Percentiles rank a stretch among this genome's conserved stretches.
These are phyloP conservation scores for Galeruca laticollis DNA, from an alignment of 2,888 invertebrate species.

Conservation along the genomic window DNA sequence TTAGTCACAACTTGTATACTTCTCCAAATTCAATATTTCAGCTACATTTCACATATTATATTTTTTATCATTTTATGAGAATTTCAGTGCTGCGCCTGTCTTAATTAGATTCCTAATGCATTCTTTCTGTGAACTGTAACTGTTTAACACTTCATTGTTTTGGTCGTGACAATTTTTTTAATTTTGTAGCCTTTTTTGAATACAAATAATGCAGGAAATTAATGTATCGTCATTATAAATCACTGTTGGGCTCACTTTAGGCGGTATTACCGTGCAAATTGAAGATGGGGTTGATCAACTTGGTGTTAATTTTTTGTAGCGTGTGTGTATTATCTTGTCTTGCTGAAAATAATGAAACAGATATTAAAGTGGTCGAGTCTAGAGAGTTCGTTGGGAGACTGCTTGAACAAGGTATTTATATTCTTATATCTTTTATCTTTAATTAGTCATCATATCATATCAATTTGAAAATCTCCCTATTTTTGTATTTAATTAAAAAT, in stretches of 20 bases:
- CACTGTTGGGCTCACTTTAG: neutral
- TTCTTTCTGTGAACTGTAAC: constrained; percentile 28
- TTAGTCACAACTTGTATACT: too few relatives aligned
- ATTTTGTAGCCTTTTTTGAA: constrained; percentile 31
- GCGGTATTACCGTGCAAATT: neutral
- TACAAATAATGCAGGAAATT: constrained; percentile 38
- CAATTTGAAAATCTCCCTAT: too few relatives aligned
- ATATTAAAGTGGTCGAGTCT: constrained; percentile 5
- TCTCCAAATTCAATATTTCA: too few relatives aligned
- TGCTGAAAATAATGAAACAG: constrained; percentile 21
- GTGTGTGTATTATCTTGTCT: constrained; percentile 27
- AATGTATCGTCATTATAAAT: constrained; percentile 13
- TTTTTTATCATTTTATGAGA: too few relatives aligned
- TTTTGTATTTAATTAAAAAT: too few relatives aligned
- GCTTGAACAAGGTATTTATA: constrained; percentile 47
- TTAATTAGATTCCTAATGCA: constrained; percentile 34
- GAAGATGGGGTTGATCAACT: neutral
- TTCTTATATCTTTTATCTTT: neutral
- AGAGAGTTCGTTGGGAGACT: constrained; percentile 45
- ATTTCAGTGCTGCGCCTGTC: constrained; percentile 5
- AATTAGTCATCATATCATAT: too few relatives aligned
- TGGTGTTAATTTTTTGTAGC: constrained; percentile 25
- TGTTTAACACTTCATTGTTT: constrained; percentile 35
- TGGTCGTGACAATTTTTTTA: constrained; percentile 36
- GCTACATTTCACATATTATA: too few relatives aligned